Evolutionary conservation across 2,797 vertebrate species (phyloP).

Genomic region (Anableps anableps): DNA sequence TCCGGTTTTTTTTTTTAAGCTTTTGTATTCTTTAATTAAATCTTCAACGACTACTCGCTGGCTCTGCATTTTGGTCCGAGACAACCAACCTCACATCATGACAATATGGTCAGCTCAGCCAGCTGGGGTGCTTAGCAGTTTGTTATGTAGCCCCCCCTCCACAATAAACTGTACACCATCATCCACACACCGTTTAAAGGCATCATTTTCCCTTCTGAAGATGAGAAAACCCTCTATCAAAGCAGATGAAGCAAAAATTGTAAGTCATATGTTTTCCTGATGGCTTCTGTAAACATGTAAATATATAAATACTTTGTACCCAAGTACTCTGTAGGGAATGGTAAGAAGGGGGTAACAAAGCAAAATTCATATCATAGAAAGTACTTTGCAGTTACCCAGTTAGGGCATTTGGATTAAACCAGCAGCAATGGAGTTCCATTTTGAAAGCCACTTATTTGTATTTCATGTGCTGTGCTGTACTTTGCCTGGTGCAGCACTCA

Average conservation of each 20-base stretch:
- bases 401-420: background rate
- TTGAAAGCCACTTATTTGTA: background rate
- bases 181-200: background rate
- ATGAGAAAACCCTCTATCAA: background rate
- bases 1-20: no score
- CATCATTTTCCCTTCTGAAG: background rate
- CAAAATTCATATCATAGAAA: background rate
- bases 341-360: no score
- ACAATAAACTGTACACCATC: background rate
- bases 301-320: background rate
- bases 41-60: no score
- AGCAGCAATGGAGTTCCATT: background rate
- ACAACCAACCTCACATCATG: no score
- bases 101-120: background rate
- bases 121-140: background rate
- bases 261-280: background rate
- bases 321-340: background rate
- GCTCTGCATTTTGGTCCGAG: no score
- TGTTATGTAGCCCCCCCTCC: background rate
- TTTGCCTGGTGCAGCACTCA: background rate
- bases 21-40: no score
- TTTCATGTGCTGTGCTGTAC: background rate
- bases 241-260: background rate
- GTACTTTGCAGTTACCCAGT: background rate
- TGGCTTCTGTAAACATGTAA: background rate